Base-by-base conservation (phyloP, 1,140 invertebrate species). In the Gryllus bimaculatus region DNA sequence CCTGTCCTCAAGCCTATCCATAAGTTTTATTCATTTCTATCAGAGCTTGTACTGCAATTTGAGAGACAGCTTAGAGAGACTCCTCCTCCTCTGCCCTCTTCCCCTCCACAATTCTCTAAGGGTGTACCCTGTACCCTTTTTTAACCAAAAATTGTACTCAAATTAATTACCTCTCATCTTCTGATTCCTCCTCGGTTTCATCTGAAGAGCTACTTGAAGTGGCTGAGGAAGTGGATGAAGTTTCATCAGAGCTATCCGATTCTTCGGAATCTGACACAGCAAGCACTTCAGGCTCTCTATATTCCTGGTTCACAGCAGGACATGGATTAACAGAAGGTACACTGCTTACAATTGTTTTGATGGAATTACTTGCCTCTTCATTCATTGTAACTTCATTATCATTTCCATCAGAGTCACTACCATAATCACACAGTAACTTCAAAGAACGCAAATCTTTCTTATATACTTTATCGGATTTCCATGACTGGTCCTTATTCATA, bases 221-320 rank as follows among this genome's bases (percentile, higher is more conserved):
- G 7, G 15, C 47, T 15, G 78, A 78, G n/a, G 47, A 49, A 26
- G 48, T 21, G 18, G 47, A 48, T 18, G 76, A 77, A n/a, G 47
- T 77, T 48, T 78, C 78, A 73, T 78, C 78, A 13, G 78, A 74
- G 73, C 78, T 78, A n/a, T 78, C 78, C 8, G 78, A 78, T 73
- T 74, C 66, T 39, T 73, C 78, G 47, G 54, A 39, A 47, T 47
- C 48, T n/a, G 66, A 73, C 8, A 47, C 66, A n/a, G 66, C 7
- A 74, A 20, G 26, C 26, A 39, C 47, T 74, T 66, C 54, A 66
- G 54, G 54, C 7, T 66, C 18, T 18, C 54, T 66, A 66, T 66
- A 66, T 13, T 48, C 20, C 18, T 49, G 48, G 47, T 78, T 48
- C 26, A 48, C 77, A 78, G 13, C 47, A 18, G 21, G 48, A n/a